Evolutionary conservation across 2,797 vertebrate genomes (phyloP), one percentile per base, ranked within the genome.

Genomic region (Pangasius mekongensis): DNA sequence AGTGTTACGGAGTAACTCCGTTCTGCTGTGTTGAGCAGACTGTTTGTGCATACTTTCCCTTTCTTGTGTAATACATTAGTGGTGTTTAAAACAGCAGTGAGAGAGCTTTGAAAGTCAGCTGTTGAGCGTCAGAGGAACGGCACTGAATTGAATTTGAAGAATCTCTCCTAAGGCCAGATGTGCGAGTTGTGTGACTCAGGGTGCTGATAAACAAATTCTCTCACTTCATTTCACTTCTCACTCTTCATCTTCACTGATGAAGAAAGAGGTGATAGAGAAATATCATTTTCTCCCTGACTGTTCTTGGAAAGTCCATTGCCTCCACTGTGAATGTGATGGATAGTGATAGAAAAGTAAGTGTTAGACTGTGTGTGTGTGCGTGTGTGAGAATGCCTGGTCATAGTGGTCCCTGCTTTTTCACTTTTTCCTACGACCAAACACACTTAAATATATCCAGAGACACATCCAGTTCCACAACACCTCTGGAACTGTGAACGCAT

Each of bases 91-190:
- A 43, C 47, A 39, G 82, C 33, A 14, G 22, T 81, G 49, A 86
- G 33, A 30, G n/a, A 58, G 18, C 78, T 49, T 33, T 22, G 52
- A 22, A 67, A 30, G 33, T 58, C 83, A 62, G 3, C 30, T 82
- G 47, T 71, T 60, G 52, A 77, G 77, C 71, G 6, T 89, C 84
- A 87, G 52, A 43, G 11, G 54, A 87, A 86, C 11, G 52, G 11
- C 71, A 78, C 82, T 82, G 52, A 33, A 83, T 64, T 67, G 62
- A 71, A 66, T 49, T n/a, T 84, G 64, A 83, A 64, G 82, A 84
- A 83, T 85, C 69, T 67, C 66, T n/a, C 33, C 33, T 22, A 36
- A 83, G 58, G 36, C 69, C 71, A 71, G 86, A 43, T 83, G 60
- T 76, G 67, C 14, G 22, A 18, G 67, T 52, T 76, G 7, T 43